Conservation (phyloP, 2,113 vertebrate species). For the sheep (Ovis aries) region DNA sequence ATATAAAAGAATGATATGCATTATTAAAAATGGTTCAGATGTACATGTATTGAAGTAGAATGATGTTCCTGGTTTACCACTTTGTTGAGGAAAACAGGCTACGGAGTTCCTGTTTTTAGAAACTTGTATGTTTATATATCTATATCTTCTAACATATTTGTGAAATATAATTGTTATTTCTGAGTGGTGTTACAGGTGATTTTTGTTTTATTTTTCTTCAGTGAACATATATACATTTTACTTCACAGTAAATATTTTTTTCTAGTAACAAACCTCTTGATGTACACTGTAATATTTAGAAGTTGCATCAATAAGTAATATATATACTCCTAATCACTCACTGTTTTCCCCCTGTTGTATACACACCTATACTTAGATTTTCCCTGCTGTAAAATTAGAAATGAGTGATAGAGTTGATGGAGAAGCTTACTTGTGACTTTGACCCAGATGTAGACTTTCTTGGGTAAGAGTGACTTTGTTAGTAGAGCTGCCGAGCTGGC, state of each 20-base stretch:
- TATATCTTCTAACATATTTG: not conserved
- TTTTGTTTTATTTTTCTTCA: constrained; percentile 7
- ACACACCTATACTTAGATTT: not conserved
- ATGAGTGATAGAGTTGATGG: not conserved
- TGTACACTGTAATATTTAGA: not conserved
- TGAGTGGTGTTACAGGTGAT: not conserved
- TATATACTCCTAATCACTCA: not conserved
- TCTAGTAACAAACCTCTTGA: not conserved
- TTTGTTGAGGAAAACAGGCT: not conserved
- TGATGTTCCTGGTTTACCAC: not conserved
- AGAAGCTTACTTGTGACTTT: not conserved
- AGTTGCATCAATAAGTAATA: not conserved
- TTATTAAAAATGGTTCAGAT: not conserved
- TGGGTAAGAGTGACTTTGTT: not conserved
- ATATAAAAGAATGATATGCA: not conserved
- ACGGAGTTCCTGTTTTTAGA: not conserved
- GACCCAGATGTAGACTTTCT: not conserved
- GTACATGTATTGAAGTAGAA: not conserved
- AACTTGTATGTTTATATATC: not conserved
- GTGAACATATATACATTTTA: not conserved
- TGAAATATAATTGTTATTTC: not conserved
- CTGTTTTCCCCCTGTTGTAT: not conserved
- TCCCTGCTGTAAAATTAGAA: not conserved
- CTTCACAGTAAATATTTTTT: not conserved
- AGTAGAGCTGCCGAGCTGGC: not conserved